A percentile compares a stretch with the other conserved stretches of the same genome.
phyloP scores from a whole-genome alignment of 2,888 invertebrate species.

The Epinotia bilunana region DNA sequence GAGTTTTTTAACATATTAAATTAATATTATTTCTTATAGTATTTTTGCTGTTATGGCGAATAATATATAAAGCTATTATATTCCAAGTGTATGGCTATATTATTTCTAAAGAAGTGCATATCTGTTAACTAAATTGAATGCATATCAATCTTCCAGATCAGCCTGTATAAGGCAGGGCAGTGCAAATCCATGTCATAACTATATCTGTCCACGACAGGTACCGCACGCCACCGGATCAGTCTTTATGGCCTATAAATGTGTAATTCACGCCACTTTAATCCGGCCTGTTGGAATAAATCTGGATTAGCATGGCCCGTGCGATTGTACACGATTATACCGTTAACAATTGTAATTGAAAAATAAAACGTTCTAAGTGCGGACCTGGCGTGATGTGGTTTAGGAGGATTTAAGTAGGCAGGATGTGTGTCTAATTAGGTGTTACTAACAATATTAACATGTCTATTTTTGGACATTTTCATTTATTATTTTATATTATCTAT shows the following conservation, averaged over 20 bases:
- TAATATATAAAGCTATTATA: too few species aligned
- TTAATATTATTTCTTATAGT: too few species aligned
- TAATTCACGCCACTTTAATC: slow-evolving; percentile 85
- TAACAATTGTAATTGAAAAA: slow-evolving; percentile 84
- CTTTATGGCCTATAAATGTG: slow-evolving; percentile 84
- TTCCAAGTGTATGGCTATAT: too few species aligned
- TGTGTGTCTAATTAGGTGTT: slow-evolving; percentile 10
- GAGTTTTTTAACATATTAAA: not conserved
- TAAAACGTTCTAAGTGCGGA: slow-evolving; percentile 63
- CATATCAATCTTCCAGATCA: slow-evolving; percentile 45
- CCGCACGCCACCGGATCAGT: slow-evolving; percentile 81
- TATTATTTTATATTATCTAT: not conserved
- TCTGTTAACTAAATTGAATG: not conserved
- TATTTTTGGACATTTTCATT: not conserved
- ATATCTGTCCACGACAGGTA: slow-evolving; percentile 75
- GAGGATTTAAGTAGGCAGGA: slow-evolving; percentile 11
- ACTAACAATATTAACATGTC: not conserved
- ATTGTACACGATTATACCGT: slow-evolving; percentile 81
- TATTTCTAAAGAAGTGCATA: not conserved
- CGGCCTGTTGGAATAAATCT: slow-evolving; percentile 81
- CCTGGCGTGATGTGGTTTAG: slow-evolving; percentile 44
- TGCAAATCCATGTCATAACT: slow-evolving; percentile 74
- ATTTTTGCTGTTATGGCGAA: too few species aligned
- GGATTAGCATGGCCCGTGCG: slow-evolving; percentile 79
- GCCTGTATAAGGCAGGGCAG: slow-evolving; percentile 53